Evolutionary conservation across 2,797 vertebrate species (phyloP).

Genomic region (Manis javanica): DNA sequence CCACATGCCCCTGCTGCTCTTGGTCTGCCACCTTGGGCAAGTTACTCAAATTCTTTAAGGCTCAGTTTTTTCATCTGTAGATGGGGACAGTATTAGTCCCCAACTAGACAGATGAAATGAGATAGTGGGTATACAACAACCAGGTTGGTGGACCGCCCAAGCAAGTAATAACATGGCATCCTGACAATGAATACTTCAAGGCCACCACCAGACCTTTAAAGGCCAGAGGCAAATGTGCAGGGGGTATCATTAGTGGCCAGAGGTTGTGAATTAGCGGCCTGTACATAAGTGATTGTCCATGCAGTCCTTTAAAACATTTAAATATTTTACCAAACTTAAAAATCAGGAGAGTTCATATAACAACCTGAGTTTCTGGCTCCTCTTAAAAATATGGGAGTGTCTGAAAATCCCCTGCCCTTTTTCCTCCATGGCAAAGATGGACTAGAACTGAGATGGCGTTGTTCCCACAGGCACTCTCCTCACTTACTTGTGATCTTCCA

Average conservation of each 20-base stretch:
- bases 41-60: background rate
- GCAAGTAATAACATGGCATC: background rate
- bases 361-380: background rate
- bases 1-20: background rate
- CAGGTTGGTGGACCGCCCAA: background rate
- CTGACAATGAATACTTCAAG: background rate
- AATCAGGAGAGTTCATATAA: background rate
- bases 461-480: background rate
- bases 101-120: background rate
- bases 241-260: background rate
- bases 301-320: slow-evolving; percentile 9
- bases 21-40: background rate
- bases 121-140: background rate
- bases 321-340: background rate
- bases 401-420: background rate
- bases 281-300: background rate
- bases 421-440: background rate
- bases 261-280: background rate
- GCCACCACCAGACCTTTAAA: background rate
- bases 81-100: background rate
- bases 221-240: background rate
- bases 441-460: background rate
- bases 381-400: background rate
- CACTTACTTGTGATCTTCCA: background rate
- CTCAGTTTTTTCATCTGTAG: background rate